Percentiles rank a stretch among this genome's conserved stretches.
Conservation (phyloP, 2,113 vertebrate species). For the Cryptoleucopteryx plumbea region DNA sequence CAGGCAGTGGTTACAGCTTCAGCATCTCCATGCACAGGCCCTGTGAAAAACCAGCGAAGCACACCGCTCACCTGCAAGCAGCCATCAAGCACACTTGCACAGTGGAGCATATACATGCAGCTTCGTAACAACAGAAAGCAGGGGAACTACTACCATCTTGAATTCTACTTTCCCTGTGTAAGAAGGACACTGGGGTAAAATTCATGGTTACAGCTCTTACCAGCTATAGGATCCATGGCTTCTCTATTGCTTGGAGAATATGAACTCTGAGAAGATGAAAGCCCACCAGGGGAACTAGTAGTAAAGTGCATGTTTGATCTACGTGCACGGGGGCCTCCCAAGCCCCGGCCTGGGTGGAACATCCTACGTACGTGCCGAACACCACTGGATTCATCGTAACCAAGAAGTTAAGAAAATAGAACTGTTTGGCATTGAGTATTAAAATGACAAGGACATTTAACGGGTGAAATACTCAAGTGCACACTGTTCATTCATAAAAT, state of each 20-base stretch:
- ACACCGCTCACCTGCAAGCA: not conserved
- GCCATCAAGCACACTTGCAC: not conserved
- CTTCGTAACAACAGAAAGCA: not conserved
- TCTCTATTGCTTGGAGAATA: slow-evolving; percentile 99
- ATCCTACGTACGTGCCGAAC: slow-evolving; percentile 98
- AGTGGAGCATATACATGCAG: rapidly evolving
- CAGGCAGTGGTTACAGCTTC: not conserved
- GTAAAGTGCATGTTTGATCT: slow-evolving; percentile 99
- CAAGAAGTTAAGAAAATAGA: slow-evolving; percentile 77
- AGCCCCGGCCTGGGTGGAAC: slow-evolving; percentile 96
- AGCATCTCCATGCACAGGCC: not conserved
- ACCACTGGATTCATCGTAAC: slow-evolving; percentile 95
- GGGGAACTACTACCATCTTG: rapidly evolving
- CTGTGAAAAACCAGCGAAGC: not conserved
- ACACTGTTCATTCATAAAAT: not conserved
- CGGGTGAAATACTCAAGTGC: not conserved
- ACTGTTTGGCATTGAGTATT: not conserved
- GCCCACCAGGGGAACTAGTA: slow-evolving; percentile 91
- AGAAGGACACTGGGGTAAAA: not conserved
- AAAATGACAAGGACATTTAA: not conserved
- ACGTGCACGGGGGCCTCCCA: slow-evolving; percentile 94
- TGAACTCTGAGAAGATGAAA: slow-evolving; percentile 97
- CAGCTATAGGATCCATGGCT: slow-evolving; percentile 99
- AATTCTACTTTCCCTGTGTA: not conserved
- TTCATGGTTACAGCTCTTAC: slow-evolving; percentile 66